Evolutionary conservation across 2,113 vertebrate genomes (phyloP).

Genomic region (Lonchura striata): DNA sequence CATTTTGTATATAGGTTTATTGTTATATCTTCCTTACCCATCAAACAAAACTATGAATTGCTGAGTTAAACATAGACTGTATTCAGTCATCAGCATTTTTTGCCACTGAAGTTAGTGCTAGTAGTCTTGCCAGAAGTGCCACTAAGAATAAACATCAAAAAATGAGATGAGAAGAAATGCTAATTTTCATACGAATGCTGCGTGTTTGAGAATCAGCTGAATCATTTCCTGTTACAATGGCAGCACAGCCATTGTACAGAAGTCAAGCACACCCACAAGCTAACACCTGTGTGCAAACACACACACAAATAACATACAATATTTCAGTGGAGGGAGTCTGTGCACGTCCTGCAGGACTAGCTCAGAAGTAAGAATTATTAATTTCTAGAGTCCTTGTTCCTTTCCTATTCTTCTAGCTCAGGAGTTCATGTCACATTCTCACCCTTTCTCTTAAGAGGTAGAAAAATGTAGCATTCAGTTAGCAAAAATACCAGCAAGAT

Average conservation of each 20-base stretch:
- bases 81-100: background rate
- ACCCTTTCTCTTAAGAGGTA: background rate
- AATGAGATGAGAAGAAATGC: background rate
- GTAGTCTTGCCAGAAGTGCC: background rate
- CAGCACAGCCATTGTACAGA: background rate
- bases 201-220: background rate
- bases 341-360: background rate
- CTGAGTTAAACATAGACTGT: background rate
- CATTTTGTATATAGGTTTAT: background rate
- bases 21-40: background rate
- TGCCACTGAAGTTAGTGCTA: background rate
- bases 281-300: background rate
- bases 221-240: background rate
- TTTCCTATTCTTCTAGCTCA: background rate
- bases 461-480: background rate
- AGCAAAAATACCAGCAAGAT: background rate
- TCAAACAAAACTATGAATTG: background rate
- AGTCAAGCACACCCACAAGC: background rate
- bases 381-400: background rate
- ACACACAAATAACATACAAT: background rate
- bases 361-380: background rate
- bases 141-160: background rate
- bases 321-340: background rate
- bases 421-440: background rate
- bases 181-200: background rate